Percentiles rank a stretch among this genome's conserved stretches.
Conservation (phyloP, 2,888 invertebrate genomes). For the Cataglyphis livida region DNA sequence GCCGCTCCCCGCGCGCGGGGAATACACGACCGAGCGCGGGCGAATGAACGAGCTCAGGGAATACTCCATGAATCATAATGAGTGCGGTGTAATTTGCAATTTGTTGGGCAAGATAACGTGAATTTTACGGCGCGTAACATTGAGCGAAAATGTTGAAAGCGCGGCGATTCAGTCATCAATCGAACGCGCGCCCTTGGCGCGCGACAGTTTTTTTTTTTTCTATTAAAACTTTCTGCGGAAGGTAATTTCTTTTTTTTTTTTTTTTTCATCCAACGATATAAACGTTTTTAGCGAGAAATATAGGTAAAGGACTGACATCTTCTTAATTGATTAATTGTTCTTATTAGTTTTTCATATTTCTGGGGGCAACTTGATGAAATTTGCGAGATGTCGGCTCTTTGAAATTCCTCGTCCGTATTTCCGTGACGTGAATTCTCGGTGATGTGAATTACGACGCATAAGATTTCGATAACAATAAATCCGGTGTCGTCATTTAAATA, state of each 20-base stretch:
- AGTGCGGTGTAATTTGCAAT: constrained; percentile 70
- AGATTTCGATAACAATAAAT: constrained; percentile 46
- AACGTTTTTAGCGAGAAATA: not conserved
- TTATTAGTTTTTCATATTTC: not conserved
- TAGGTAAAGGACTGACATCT: not conserved
- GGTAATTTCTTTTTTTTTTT: not conserved
- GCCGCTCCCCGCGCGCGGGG: constrained; percentile 4
- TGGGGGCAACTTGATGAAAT: not conserved
- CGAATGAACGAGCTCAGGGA: constrained; percentile 60
- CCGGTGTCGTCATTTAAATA: constrained; percentile 41
- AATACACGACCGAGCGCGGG: constrained; percentile 29
- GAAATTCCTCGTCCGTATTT: not conserved
- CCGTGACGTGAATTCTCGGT: not conserved
- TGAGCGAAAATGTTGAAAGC: constrained; percentile 16
- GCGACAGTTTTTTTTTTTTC: not conserved
- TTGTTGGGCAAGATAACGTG: constrained; percentile 65
- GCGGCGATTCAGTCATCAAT: constrained; percentile 42
- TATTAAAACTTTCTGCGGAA: not conserved
- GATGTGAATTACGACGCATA: constrained; percentile 29
- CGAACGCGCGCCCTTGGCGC: not conserved
- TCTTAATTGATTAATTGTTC: not conserved
- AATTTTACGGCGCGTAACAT: constrained; percentile 47
- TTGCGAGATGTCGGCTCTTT: not conserved
- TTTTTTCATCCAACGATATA: not conserved
- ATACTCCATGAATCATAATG: constrained; percentile 73